A percentile compares a stretch with the other conserved stretches of the same genome.
Evolutionary conservation across 2,797 vertebrate species (phyloP).

Genomic region (Smutsia gigantea): DNA sequence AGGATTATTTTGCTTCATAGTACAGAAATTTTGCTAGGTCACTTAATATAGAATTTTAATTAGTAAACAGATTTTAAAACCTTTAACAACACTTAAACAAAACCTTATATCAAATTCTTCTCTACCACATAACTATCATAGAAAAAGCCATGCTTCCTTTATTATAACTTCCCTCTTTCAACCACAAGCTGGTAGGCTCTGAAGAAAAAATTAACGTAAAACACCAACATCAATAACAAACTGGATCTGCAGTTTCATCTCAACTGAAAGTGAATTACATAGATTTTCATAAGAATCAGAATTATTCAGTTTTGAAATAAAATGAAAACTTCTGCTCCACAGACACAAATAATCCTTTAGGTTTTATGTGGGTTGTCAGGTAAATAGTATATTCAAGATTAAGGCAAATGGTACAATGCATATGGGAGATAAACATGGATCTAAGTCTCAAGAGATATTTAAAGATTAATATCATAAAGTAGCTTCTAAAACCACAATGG

Average conservation of each 20-base stretch:
- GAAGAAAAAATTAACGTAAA: not conserved
- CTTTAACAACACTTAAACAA: conserved; percentile 13
- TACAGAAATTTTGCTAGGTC: not conserved
- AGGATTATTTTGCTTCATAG: not conserved
- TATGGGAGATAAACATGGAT: not conserved
- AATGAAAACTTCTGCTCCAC: not conserved
- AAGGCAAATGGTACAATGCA: conserved; percentile 67
- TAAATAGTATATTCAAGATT: conserved; percentile 68
- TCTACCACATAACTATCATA: not conserved
- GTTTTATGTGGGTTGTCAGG: conserved; percentile 53
- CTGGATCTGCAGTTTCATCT: not conserved
- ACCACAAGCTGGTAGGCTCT: not conserved
- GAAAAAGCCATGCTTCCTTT: not conserved
- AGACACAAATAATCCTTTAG: not conserved
- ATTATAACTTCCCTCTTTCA: not conserved
- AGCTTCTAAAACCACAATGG: too few relatives aligned
- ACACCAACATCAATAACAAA: not conserved
- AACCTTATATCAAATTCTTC: conserved; percentile 11
- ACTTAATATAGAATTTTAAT: not conserved
- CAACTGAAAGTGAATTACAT: conserved; percentile 12
- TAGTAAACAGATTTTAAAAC: not conserved
- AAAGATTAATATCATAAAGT: too few relatives aligned
- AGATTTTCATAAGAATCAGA: conserved; percentile 66
- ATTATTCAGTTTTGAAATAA: conserved; percentile 61
- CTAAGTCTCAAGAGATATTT: not conserved